Base-by-base conservation (phyloP, 2,888 invertebrate genomes). In the Yponomeuta sedellus region DNA sequence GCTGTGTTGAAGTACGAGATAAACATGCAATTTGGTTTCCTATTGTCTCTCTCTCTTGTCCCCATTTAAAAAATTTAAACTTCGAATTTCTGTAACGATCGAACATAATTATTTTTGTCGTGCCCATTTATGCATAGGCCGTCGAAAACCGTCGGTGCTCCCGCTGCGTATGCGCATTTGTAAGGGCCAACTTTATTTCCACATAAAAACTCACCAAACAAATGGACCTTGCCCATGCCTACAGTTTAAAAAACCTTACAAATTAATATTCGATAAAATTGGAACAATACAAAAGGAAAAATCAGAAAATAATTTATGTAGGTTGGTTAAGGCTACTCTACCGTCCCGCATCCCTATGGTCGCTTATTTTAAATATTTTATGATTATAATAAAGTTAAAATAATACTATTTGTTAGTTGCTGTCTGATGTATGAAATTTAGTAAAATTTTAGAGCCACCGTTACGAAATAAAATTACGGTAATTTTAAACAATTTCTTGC, bases 121-220 rank as follows among this genome's bases (percentile, higher is more conserved):
- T 64, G 52, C 56, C 28, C 28, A 56, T 64, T 63, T 64, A 64
- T 57, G 64, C 64, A 64, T 64, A 56, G 28, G 57, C 20, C 28
- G 22, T 44, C 19, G 64, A 64, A 56, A 56, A 57, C 39, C 64
- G 64, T n/a, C 16, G 25, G 64, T 25, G 10, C 69, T 70, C 74
- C 71, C 72, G 79, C 77, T 79, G 82, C 79, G 85, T 74, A 68
- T 69, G 73, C 71, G 76, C 83, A 78, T 79, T 81, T 79, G 80
- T 80, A 80, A 79, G 79, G 75, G 71, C 80, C 74, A 80, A 76
- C 82, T 83, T 84, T 80, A 79, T 82, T 79, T 76, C 76, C 75
- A 78, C 78, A 75, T 81, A 86, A 87, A 86, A 86, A 82, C 80
- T 76, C 16, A 16, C 20, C 75, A 77, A 83, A 85, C 82, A 83